Base-by-base conservation (phyloP, 2,113 vertebrate species). In the Theristicus caerulescens region DNA sequence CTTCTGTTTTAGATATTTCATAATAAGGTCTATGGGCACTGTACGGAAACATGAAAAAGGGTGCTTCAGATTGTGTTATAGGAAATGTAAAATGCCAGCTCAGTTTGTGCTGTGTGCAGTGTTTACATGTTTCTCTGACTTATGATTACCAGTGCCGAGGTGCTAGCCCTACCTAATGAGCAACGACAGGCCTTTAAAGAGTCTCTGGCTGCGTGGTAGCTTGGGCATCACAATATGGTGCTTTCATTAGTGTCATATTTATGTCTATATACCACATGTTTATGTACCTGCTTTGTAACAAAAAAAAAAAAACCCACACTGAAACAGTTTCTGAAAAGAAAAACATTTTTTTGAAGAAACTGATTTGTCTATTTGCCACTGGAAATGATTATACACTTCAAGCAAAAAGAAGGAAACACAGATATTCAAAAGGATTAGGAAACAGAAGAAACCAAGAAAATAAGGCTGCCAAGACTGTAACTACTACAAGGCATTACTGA, bases 71-170 rank as follows among this genome's bases (percentile, higher is more conserved):
- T 7, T 77, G 24, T 69, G 6, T 65, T 42, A 27, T 0, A 77
- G 55, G 34, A 88, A 73, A 58, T 49, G 5, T 44, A 64, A 81
- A 91, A 58, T 66, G 10, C 29, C 22, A 42, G 7, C 29, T 82
- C 7, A 2, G 31, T 66, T 78, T 82, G 13, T 55, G 11, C 59
- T 0, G 0, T 27, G 3, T 29, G 5, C 7, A 29, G 14, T 42
- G 14, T 42, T 90, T 59, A 44, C 1, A 1, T 69, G 38, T 26
- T 61, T 71, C 22, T 74, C 47, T 82, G 62, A 64, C 32, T 86
- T 61, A n/a, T 24, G 34, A 18, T 57, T 84, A n/a, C 16, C 21
- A 44, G 25, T 31, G 59, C 34, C 44, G 69, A 61, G 52, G 11
- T 65, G 6, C 8, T 27, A 44, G 24, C 26, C 57, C 32, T 21